Conservation (phyloP, 2,888 invertebrate species). For the Trachelus troglodyta region DNA sequence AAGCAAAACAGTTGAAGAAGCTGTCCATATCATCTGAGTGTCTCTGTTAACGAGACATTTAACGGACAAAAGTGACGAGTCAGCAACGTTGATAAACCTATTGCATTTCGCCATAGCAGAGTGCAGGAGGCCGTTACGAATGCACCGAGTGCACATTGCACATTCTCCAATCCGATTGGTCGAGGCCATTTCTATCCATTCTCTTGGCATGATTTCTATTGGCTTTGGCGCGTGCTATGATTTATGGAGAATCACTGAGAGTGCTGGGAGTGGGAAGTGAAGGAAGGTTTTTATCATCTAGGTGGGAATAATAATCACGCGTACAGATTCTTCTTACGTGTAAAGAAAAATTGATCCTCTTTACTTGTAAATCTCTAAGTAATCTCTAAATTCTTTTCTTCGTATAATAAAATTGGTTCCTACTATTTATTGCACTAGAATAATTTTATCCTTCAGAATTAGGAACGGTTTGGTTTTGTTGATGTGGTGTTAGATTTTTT, state of each 20-base stretch:
- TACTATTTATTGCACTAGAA: neutral
- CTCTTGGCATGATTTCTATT: neutral
- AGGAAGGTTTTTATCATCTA: neutral
- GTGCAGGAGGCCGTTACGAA: neutral
- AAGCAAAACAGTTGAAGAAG: neutral
- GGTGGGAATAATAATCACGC: neutral
- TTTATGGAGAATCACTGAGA: neutral
- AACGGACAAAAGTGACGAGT: neutral
- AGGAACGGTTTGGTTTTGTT: neutral
- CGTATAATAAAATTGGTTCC: neutral
- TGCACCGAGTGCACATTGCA: neutral
- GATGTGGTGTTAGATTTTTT: neutral
- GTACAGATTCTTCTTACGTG: neutral
- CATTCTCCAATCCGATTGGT: neutral
- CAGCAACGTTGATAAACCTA: neutral
- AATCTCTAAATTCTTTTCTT: neutral
- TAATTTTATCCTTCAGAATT: neutral
- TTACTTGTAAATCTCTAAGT: neutral
- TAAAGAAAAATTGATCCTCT: neutral
- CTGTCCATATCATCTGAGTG: neutral
- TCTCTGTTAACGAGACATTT: neutral
- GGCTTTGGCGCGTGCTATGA: neutral
- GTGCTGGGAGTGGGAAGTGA: neutral
- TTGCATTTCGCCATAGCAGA: neutral
- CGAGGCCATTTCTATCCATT: neutral